Percentiles rank a stretch among this genome's conserved stretches.
Conservation (phyloP, 2,113 vertebrate species). For the Nesoenas mayeri region DNA sequence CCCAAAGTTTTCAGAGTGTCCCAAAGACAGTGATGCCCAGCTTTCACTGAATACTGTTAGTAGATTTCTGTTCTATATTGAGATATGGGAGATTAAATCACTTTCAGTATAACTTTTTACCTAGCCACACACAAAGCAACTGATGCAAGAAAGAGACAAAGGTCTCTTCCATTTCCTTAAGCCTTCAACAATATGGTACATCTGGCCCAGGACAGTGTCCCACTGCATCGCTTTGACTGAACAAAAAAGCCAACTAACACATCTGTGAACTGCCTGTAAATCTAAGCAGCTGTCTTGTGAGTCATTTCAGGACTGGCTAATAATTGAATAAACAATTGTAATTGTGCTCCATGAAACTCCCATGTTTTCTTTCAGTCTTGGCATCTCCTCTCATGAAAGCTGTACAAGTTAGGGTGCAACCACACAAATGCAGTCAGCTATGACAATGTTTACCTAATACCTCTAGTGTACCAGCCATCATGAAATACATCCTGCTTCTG, state of each 20-base stretch:
- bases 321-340: conserved; percentile 65
- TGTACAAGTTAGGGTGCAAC: not conserved
- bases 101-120: not conserved
- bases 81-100: conserved; percentile 11
- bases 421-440: not conserved
- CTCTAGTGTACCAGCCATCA: not conserved
- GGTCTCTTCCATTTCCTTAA: conserved; percentile 14
- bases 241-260: conserved; percentile 53
- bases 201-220: conserved; percentile 21
- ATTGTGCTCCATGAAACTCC: conserved; percentile 6
- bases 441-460: not conserved
- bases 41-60: not conserved
- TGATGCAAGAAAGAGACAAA: conserved; percentile 4
- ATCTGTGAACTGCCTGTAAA: conserved; percentile 65
- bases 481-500: not conserved
- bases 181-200: not conserved
- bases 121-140: not conserved
- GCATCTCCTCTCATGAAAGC: conserved; percentile 7
- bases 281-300: conserved; percentile 68
- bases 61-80: not conserved
- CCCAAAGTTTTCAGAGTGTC: not conserved
- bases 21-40: not conserved
- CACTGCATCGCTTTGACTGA: conserved; percentile 39
- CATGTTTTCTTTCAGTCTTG: conserved; percentile 9
- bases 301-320: conserved; percentile 46